Evolutionary conservation across 2,113 vertebrate genomes (phyloP).

Genomic region (Dascyllus trimaculatus): DNA sequence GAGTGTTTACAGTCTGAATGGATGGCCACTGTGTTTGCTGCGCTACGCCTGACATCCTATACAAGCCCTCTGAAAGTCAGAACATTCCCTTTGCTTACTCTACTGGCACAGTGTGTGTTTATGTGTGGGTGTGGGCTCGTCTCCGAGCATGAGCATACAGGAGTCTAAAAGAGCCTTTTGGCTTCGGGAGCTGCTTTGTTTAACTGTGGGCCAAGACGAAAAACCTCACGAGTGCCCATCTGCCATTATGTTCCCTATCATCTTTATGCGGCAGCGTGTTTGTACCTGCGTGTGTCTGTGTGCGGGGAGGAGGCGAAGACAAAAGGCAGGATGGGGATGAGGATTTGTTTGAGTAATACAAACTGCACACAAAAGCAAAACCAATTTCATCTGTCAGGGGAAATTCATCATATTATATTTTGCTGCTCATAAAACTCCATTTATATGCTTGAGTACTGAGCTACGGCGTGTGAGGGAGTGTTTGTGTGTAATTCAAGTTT

Average conservation of each 20-base stretch:
- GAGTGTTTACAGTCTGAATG: constrained; percentile 56
- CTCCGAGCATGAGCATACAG: constrained; percentile 12
- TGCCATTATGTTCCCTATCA: constrained; percentile 68
- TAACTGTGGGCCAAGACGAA: constrained; percentile 25
- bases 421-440: constrained; percentile 53
- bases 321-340: constrained; percentile 53
- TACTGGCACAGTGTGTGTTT: constrained; percentile 21
- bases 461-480: neutral
- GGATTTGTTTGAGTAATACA: constrained; percentile 52
- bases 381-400: constrained; percentile 68
- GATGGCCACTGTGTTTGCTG: constrained; percentile 44
- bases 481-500: neutral
- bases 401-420: constrained; percentile 67
- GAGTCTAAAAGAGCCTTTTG: constrained; percentile 37
- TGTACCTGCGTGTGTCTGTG: constrained; percentile 45
- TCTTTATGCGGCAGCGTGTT: constrained; percentile 54
- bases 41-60: constrained; percentile 50
- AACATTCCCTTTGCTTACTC: constrained; percentile 54
- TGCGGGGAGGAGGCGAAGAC: constrained; percentile 26
- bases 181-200: constrained; percentile 49
- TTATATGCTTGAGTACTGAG: constrained; percentile 32
- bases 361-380: constrained; percentile 70
- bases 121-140: constrained; percentile 23
- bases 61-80: constrained; percentile 48
- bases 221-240: constrained; percentile 52